Conservation (phyloP, 2,888 invertebrate species). For the Acholoe squamosa region DNA sequence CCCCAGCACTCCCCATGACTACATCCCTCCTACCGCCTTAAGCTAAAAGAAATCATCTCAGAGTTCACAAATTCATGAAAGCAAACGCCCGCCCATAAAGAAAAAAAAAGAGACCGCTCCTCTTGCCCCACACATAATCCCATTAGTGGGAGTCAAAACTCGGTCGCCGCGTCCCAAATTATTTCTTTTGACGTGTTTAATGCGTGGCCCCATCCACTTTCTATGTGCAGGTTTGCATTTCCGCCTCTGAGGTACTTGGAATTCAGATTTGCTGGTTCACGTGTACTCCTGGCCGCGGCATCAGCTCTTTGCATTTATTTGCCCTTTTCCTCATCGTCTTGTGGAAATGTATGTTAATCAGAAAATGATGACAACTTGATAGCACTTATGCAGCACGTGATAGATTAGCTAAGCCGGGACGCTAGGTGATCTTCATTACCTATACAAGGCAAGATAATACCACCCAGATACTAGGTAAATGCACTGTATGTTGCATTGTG, state of each 20-base stretch:
- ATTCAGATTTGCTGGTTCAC: neutral
- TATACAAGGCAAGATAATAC: neutral
- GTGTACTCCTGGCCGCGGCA: neutral
- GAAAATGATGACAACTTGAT: neutral
- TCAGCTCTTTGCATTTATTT: neutral
- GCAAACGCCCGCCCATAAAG: neutral
- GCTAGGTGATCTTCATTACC: too few species aligned
- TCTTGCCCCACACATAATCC: conserved; percentile 6
- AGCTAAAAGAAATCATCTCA: neutral
- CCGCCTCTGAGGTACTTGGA: too few species aligned
- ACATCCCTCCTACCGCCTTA: neutral
- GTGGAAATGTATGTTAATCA: neutral
- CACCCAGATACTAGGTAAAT: neutral
- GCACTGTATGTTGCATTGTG: neutral
- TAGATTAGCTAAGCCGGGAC: neutral
- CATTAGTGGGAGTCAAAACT: conserved; percentile 23
- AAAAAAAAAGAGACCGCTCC: conserved; percentile 9
- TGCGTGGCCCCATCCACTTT: neutral
- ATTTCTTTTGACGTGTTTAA: neutral
- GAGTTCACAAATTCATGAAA: conserved; percentile 36
- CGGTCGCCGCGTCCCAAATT: neutral
- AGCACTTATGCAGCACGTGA: neutral
- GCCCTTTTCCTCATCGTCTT: neutral
- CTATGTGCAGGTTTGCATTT: neutral
- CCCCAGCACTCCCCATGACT: neutral